Evolutionary conservation across 2,888 invertebrate genomes (phyloP), one percentile per base, ranked within the genome.

Genomic region (Chrysolina haemoptera): DNA sequence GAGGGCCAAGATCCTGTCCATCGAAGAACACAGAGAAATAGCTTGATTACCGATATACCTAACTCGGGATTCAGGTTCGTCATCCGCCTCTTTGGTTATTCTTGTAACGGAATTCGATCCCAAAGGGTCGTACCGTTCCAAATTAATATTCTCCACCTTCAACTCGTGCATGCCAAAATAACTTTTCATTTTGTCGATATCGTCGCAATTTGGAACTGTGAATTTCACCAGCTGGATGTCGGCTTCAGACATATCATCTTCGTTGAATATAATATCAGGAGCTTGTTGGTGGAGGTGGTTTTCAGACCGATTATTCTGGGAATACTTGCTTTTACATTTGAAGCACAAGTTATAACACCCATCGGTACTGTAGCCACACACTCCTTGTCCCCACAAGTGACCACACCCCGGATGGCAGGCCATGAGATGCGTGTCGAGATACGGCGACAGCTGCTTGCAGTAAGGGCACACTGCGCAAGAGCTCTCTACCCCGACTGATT

Each of bases 331-430:
- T 67, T 89, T 88, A 79, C 91, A 91, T 27, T 88, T 87, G 59
- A 86, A 87, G 80, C 91, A 91, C 79, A 91, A 84, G 66, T 90
- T 83, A 79, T 90, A 90, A 78, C 85, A 88, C 18, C 88, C 87
- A 70, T 88, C 88, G 80, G 85, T 73, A 53, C 88, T 77, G 85
- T 82, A 65, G 86, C 85, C 85, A 72, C 89, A 88, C 20, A 91
- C 91, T 80, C 91, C 91, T 67, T 86, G 86, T 2, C 89, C 90
- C 68, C 89, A 88, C 48, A 20, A 68, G 65, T 65, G 65, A 48
- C 90, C 90, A 85, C 91, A 92, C 5, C 92, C 92, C 11, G 90
- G 90, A 84, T 91, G 91, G 14, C 87, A 84, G 0, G 86, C 84
- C 35, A 88, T 83, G 88, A 91, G 89, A 80, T 91, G 89, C 14